A percentile compares a stretch with the other conserved stretches of the same genome.
These are phyloP conservation scores for Monomorium pharaonis DNA, from an alignment of 1,140 invertebrate genomes.

Conservation along the genomic window DNA sequence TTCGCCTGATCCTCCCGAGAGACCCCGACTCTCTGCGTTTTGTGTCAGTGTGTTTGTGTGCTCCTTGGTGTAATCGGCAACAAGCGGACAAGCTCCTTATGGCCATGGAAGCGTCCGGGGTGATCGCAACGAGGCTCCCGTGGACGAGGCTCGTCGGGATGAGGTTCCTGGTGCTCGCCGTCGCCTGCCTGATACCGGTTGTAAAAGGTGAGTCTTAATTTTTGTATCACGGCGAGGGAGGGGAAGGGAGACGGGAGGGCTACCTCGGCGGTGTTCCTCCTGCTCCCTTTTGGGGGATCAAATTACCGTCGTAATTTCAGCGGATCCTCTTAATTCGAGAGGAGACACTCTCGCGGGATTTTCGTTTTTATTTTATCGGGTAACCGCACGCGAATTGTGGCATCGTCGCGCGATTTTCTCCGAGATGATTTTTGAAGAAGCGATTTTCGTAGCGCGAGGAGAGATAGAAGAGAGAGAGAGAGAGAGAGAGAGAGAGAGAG, in stretches of 20 bases:
- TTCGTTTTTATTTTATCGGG: not conserved
- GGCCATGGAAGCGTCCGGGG: slow-evolving; percentile 4
- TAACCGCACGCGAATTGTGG: no score
- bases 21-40: no score
- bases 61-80: not conserved
- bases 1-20: slow-evolving; percentile 11
- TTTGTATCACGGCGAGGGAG: not conserved
- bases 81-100: not conserved
- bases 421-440: not conserved
- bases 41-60: slow-evolving; percentile 18
- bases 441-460: no score
- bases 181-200: not conserved
- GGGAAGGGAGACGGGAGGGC: not conserved
- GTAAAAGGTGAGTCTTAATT: slow-evolving; percentile 46
- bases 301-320: slow-evolving; percentile 16
- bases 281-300: no score
- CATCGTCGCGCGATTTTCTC: not conserved
- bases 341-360: no score
- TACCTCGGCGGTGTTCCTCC: no score
- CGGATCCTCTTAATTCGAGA: no score
- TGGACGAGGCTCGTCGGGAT: slow-evolving; percentile 11
- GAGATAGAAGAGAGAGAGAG: not conserved
- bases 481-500: not conserved
- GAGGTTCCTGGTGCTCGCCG: slow-evolving; percentile 23
- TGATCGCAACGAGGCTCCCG: not conserved